Evolutionary conservation across 2,888 invertebrate genomes (phyloP).

Genomic region (Odontothrips loti): DNA sequence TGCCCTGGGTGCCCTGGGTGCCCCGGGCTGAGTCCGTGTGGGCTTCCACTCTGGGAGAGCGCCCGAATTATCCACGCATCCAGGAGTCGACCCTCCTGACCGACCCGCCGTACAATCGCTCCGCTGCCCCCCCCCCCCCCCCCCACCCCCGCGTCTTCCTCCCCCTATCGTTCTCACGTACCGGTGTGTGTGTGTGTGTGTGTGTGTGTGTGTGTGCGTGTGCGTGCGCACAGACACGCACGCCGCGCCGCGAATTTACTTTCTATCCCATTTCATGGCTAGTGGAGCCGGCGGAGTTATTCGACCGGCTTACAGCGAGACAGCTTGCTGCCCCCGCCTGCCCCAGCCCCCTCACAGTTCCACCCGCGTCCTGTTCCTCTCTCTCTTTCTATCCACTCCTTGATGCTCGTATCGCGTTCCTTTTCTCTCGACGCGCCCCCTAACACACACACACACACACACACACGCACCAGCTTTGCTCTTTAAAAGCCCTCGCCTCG

Average conservation of each 20-base stretch:
- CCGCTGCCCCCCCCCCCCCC: no score
- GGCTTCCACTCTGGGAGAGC: no score
- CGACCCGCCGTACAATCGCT: no score
- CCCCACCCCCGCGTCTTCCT: no score
- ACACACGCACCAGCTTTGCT: no score
- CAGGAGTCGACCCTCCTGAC: no score
- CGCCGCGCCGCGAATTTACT: background rate
- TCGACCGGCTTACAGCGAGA: slow-evolving; percentile 1
- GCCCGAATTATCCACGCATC: background rate
- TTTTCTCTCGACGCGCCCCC: background rate
- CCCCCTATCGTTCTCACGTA: no score
- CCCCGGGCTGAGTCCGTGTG: no score
- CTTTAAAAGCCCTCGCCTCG: no score
- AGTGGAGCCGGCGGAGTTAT: slow-evolving; percentile 1
- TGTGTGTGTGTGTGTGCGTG: no score
- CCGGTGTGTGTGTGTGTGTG: no score
- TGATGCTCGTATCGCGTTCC: background rate
- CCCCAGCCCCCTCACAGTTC: background rate
- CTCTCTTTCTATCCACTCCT: background rate
- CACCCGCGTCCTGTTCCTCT: background rate
- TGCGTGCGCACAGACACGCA: background rate
- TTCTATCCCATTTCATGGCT: slow-evolving; percentile 11
- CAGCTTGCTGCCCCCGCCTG: background rate
- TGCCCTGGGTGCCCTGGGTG: no score
- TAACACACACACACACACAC: background rate